Base-by-base conservation (phyloP, 2,888 invertebrate species). In the Nymphalis urticae region DNA sequence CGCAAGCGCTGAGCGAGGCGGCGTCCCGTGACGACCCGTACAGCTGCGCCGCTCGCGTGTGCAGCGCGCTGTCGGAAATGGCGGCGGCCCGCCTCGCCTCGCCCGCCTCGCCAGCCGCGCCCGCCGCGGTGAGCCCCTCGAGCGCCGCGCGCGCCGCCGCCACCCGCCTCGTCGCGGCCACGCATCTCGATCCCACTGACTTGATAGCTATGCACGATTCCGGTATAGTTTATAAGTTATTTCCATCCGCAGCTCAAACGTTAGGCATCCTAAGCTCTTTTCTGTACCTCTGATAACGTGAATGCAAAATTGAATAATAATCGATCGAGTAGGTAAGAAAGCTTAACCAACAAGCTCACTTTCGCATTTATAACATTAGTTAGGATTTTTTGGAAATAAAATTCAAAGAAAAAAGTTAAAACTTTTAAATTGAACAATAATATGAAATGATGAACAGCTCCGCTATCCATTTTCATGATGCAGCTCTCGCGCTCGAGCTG, bases 11-110 rank as follows among this genome's bases (percentile, higher is more conserved):
- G 63, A 83, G 86, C 68, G 89, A 87, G 72, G 79, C 86, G 4
- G 92, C 92, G 48, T 81, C 86, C 0, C 86, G 87, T 19, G 89
- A 90, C 77, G 91, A 92, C 76, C 90, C 92, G 66, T 92, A 92
- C 82, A 84, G 85, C 56, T 88, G 90, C 71, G 79, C 86, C n/a
- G 92, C 91, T 68, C 87, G 91, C 2, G 88, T 91, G 62, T 84
- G 85, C 48, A 71, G 75, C 17, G 80, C 82, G 21, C 73, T 82
- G 56, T 75, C 80, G 32, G 87, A 85, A 54, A 75, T 87, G 72
- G 81, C 87, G 72, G 72, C 27, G 62, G 51, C 63, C 2, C 58
- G 58, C 36, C 58, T 36, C 58, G 36, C 68, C 36, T 72, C 66
- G 32, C 71, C 73, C 71, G 72, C 68, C 70, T 73, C 69, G 24